These are phyloP conservation scores for Podilymbus podiceps DNA, from an alignment of 2,113 vertebrate species.

Conservation along the genomic window DNA sequence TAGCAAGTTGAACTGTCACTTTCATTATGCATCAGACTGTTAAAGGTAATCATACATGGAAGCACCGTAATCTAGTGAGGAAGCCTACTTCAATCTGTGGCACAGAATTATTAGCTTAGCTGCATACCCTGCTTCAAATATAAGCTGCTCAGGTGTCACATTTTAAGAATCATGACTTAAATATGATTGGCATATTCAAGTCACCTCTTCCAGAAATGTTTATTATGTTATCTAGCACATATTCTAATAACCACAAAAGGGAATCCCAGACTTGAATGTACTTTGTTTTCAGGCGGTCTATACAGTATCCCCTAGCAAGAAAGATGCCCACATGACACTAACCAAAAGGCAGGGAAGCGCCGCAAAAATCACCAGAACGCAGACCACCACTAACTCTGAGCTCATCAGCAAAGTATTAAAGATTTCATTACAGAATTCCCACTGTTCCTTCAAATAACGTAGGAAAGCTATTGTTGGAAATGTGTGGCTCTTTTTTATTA, in stretches of 20 bases:
- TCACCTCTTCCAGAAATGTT: constrained; percentile 37
- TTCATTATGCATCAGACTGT: constrained; percentile 12
- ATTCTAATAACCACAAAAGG: neutral
- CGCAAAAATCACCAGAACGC: constrained; percentile 8
- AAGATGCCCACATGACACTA: neutral
- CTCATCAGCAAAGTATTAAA: neutral
- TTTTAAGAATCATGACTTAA: constrained; percentile 27
- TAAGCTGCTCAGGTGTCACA: neutral
- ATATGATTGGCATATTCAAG: constrained; percentile 38
- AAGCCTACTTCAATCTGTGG: neutral
- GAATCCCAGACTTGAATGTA: neutral
- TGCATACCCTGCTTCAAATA: neutral
- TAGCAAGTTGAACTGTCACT: constrained; percentile 9
- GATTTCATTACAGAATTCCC: constrained; percentile 41
- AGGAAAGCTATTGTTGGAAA: constrained; percentile 73
- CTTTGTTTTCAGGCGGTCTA: constrained; percentile 7
- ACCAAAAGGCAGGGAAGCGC: neutral
- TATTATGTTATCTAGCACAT: neutral
- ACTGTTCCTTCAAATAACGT: constrained; percentile 64
- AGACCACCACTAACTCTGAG: constrained; percentile 31
- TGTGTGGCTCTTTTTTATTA: constrained; percentile 73
- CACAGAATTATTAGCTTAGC: neutral
- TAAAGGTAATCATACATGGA: neutral
- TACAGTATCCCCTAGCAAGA: neutral
- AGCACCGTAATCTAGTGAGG: neutral